phyloP scores from a whole-genome alignment of 2,888 invertebrate species.

The Amphipyra berbera region DNA sequence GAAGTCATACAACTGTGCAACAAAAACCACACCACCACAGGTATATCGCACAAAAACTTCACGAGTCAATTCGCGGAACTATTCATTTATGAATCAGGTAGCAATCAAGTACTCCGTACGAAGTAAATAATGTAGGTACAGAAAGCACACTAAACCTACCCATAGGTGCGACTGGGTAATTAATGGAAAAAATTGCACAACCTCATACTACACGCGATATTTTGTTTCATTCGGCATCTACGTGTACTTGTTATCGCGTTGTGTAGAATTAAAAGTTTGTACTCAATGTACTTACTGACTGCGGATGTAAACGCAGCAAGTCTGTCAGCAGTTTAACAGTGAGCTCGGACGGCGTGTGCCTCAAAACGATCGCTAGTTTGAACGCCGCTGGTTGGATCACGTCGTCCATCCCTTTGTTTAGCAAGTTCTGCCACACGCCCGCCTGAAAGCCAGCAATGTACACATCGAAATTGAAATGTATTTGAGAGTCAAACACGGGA shows the following conservation, averaged over 20 bases:
- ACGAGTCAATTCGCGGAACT: too few species aligned
- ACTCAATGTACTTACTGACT: slow-evolving; percentile 70
- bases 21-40: too few species aligned
- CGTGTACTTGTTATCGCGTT: background rate
- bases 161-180: too few species aligned
- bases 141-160: too few species aligned
- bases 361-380: slow-evolving; percentile 80
- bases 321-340: slow-evolving; percentile 75
- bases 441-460: slow-evolving; percentile 70
- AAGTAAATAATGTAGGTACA: too few species aligned
- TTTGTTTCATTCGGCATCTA: too few species aligned
- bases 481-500: background rate
- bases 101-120: too few species aligned
- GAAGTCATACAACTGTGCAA: too few species aligned
- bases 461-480: slow-evolving; percentile 3
- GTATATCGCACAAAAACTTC: too few species aligned
- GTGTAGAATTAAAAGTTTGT: background rate
- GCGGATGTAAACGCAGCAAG: slow-evolving; percentile 76
- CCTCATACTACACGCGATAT: too few species aligned
- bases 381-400: slow-evolving; percentile 84
- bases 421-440: slow-evolving; percentile 80
- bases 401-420: slow-evolving; percentile 76
- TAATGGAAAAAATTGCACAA: too few species aligned
- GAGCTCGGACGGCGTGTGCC: slow-evolving; percentile 81
- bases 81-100: too few species aligned